These are phyloP conservation scores for Drosophila biarmipes DNA, from an alignment of 1,140 invertebrate species.

Conservation along the genomic window DNA sequence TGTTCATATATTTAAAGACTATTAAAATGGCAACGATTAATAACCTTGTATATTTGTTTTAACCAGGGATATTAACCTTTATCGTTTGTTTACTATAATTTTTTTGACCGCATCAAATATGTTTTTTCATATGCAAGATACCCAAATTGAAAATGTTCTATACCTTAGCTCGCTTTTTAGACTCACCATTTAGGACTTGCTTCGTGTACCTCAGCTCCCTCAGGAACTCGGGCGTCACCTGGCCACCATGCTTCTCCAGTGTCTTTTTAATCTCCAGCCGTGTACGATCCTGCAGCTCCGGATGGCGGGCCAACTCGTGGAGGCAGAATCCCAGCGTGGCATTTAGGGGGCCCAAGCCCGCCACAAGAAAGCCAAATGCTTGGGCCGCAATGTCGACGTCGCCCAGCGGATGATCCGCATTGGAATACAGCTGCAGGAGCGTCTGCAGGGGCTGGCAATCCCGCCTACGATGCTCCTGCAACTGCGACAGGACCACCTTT, in stretches of 20 bases:
- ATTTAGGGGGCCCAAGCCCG: slow-evolving; percentile 85
- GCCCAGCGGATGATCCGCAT: slow-evolving; percentile 17
- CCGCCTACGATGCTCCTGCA: slow-evolving; percentile 73
- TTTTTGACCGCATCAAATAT: neutral
- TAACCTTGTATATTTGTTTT: neutral
- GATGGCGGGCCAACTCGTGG: slow-evolving; percentile 87
- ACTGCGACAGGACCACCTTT: slow-evolving; percentile 43
- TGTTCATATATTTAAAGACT: too few species aligned
- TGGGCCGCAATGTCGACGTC: slow-evolving; percentile 74
- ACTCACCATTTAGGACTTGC: slow-evolving; percentile 86
- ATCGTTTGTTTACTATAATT: neutral
- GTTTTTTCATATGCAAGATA: too few species aligned
- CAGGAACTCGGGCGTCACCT: slow-evolving; percentile 83
- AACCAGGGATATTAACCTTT: neutral
- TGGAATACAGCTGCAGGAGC: slow-evolving; percentile 85
- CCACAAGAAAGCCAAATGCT: slow-evolving; percentile 83
- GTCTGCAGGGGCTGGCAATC: slow-evolving; percentile 83
- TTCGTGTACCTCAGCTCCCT: slow-evolving; percentile 86
- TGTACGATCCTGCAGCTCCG: slow-evolving; percentile 87
- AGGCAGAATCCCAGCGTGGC: slow-evolving; percentile 86
- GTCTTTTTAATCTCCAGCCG: slow-evolving; percentile 86
- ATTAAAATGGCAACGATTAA: neutral
- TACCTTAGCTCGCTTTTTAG: too few species aligned
- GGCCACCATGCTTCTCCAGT: slow-evolving; percentile 73
- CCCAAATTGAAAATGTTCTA: too few species aligned